Evolutionary conservation across 2,888 invertebrate genomes (phyloP).

Genomic region (Melinaea menophilus): DNA sequence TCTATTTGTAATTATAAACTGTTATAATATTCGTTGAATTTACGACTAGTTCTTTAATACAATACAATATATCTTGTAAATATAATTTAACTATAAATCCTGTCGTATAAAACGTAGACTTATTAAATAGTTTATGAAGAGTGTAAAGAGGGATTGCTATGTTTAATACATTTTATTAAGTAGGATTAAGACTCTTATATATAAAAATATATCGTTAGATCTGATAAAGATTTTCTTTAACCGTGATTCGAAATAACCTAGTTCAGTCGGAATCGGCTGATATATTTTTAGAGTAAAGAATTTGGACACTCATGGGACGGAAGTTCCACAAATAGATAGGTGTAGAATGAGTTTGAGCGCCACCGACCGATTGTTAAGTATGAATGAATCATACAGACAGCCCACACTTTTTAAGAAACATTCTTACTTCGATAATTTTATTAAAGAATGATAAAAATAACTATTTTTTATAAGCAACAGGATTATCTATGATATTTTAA

Average conservation of each 20-base stretch:
- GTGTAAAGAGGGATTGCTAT: no score
- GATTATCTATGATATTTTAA: no score
- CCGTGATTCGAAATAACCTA: neutral
- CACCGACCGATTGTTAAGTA: constrained; percentile 21
- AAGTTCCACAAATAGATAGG: constrained; percentile 28
- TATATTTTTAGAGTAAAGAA: constrained; percentile 31
- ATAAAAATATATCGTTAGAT: neutral
- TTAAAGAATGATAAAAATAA: neutral
- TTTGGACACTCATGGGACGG: constrained; percentile 33
- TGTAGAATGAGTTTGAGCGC: constrained; percentile 24
- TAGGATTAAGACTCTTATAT: no score
- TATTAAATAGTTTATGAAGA: no score
- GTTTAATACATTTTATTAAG: no score
- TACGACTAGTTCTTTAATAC: no score
- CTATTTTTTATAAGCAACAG: no score
- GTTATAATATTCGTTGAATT: no score
- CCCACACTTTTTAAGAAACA: constrained; percentile 6
- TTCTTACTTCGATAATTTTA: neutral
- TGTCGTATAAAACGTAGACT: no score
- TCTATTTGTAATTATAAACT: no score
- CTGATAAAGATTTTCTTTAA: neutral
- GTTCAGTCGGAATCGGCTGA: neutral
- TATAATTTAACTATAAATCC: no score
- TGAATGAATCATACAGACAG: constrained; percentile 14
- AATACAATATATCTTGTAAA: no score